A percentile compares a stretch with the other conserved stretches of the same genome.
These are phyloP conservation scores for Sander lucioperca DNA, from an alignment of 2,113 vertebrate species.

Conservation along the genomic window DNA sequence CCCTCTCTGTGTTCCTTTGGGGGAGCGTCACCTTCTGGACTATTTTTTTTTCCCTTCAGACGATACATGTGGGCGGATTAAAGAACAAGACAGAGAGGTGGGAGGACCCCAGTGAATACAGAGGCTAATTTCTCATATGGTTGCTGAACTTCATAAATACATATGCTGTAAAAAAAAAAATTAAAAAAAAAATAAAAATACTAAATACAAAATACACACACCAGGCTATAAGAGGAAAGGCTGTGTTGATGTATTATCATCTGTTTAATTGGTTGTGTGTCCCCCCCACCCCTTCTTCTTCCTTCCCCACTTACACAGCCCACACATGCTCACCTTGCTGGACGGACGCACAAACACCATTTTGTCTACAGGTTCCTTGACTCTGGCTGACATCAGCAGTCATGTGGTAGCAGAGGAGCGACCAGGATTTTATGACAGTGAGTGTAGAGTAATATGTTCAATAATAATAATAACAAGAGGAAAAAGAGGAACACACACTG, in stretches of 20 bases:
- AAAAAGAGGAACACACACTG: background rate
- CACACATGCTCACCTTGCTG: slow-evolving; percentile 61
- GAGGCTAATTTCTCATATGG: slow-evolving; percentile 71
- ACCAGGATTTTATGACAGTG: slow-evolving; percentile 35
- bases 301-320: slow-evolving; percentile 26
- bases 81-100: slow-evolving; percentile 76
- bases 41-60: slow-evolving; percentile 75
- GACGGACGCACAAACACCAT: slow-evolving; percentile 75
- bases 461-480: background rate
- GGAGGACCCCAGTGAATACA: slow-evolving; percentile 75
- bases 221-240: background rate
- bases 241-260: slow-evolving; percentile 33
- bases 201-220: background rate
- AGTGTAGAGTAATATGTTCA: background rate
- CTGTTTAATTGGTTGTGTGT: slow-evolving; percentile 25
- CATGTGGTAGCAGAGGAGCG: slow-evolving; percentile 65
- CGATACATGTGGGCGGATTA: slow-evolving; percentile 84
- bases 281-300: background rate
- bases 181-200: background rate
- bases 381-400: slow-evolving; percentile 71
- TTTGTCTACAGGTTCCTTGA: slow-evolving; percentile 79
- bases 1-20: slow-evolving; percentile 72
- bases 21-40: slow-evolving; percentile 82
- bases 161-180: slow-evolving; percentile 20
- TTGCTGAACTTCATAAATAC: slow-evolving; percentile 68